Percentiles rank a stretch among this genome's conserved stretches.
Evolutionary conservation across 2,113 vertebrate genomes (phyloP).

Genomic region (Limanda limanda): DNA sequence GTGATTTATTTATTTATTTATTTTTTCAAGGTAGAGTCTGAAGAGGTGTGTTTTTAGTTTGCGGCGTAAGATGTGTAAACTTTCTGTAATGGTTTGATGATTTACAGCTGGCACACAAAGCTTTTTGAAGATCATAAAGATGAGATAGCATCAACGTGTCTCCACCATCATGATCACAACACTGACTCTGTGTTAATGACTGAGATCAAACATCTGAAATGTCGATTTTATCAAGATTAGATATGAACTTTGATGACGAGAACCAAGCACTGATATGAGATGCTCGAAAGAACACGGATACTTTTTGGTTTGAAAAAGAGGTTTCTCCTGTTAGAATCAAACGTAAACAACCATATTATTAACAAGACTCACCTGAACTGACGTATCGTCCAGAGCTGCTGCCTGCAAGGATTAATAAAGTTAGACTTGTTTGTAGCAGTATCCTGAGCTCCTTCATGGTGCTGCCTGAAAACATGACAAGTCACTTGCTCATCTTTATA

Average conservation of each 20-base stretch:
- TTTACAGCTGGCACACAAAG: slow-evolving; percentile 28
- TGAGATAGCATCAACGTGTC: slow-evolving; percentile 9
- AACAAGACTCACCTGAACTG: slow-evolving; percentile 56
- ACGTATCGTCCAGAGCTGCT: slow-evolving; percentile 39
- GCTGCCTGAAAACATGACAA: slow-evolving; percentile 24
- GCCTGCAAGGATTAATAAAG: slow-evolving; percentile 58
- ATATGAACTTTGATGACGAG: not conserved
- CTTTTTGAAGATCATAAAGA: slow-evolving; percentile 47
- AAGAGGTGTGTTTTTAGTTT: too few relatives aligned
- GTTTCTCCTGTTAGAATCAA: not conserved
- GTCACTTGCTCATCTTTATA: slow-evolving; percentile 63
- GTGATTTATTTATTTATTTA: too few relatives aligned
- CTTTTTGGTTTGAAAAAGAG: not conserved
- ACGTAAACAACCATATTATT: not conserved
- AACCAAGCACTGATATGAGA: not conserved
- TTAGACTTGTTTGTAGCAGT: slow-evolving; percentile 38
- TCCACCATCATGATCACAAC: slow-evolving; percentile 8
- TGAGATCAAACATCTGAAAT: not conserved
- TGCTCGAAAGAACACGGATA: not conserved
- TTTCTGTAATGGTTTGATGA: slow-evolving; percentile 42
- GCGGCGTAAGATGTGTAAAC: too few relatives aligned
- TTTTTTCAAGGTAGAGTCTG: too few relatives aligned
- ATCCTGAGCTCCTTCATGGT: slow-evolving; percentile 61
- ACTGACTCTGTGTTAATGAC: not conserved
- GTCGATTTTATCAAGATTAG: not conserved